phyloP scores from a whole-genome alignment of 2,888 invertebrate genomes.

The Ecdyonurus torrentis region DNA sequence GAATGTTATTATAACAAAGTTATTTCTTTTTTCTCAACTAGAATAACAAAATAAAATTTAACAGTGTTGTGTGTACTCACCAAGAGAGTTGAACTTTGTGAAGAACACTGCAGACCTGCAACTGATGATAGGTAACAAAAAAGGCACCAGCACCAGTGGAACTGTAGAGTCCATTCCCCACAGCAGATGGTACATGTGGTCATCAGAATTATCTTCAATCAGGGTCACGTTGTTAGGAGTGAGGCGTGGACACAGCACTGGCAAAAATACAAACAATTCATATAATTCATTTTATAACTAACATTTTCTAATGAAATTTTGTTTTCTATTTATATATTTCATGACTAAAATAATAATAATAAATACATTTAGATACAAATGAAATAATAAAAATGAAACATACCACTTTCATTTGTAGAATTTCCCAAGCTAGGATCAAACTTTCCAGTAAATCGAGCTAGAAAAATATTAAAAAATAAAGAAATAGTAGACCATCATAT shows the following conservation, averaged over 20 bases:
- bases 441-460: too few relatives aligned
- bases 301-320: too few relatives aligned
- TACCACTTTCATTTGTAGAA: too few relatives aligned
- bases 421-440: too few relatives aligned
- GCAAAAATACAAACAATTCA: too few relatives aligned
- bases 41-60: neutral
- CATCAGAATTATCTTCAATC: constrained; percentile 12
- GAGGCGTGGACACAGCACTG: constrained; percentile 27
- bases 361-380: too few relatives aligned
- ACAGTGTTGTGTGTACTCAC: constrained; percentile 31
- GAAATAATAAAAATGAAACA: too few relatives aligned
- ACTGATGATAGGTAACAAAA: constrained; percentile 68
- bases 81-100: constrained; percentile 80
- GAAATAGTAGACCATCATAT: too few relatives aligned
- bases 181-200: constrained; percentile 25
- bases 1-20: neutral
- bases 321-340: too few relatives aligned
- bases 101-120: constrained; percentile 80
- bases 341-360: too few relatives aligned
- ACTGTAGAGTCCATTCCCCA: constrained; percentile 68
- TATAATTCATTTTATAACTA: too few relatives aligned
- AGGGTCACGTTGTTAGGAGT: neutral
- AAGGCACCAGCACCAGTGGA: constrained; percentile 56
- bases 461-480: too few relatives aligned
- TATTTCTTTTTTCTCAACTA: neutral